These are phyloP conservation scores for Dolichotis patagonum DNA, from an alignment of 2,113 vertebrate species.

Conservation along the genomic window DNA sequence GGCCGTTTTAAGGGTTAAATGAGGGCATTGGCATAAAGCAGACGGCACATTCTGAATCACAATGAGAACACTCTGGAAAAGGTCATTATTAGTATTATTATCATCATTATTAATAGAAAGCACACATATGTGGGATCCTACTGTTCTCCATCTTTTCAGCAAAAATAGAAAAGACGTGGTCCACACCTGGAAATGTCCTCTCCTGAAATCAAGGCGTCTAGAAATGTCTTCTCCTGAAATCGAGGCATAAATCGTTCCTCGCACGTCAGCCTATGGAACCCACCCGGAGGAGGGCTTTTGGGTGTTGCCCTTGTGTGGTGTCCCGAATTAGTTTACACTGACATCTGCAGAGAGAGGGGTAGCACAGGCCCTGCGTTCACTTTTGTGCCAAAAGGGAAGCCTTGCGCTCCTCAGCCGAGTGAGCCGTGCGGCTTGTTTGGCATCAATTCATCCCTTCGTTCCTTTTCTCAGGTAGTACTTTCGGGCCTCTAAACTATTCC, in stretches of 20 bases:
- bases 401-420: accelerated
- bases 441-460: accelerated
- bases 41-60: not conserved
- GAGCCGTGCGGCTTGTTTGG: accelerated
- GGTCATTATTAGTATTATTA: not conserved
- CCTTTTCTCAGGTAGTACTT: not conserved
- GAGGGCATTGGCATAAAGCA: not conserved
- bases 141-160: not conserved
- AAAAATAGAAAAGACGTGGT: not conserved
- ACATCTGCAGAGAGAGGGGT: not conserved
- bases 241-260: not conserved
- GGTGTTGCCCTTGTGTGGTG: not conserved
- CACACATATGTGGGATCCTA: not conserved
- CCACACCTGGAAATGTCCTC: not conserved
- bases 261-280: not conserved
- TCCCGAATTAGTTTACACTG: not conserved
- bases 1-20: not conserved
- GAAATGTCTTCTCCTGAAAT: not conserved
- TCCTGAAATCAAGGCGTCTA: not conserved
- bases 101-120: too few relatives aligned
- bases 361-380: not conserved
- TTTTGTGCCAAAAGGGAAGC: not conserved
- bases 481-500: not conserved
- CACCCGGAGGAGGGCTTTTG: not conserved
- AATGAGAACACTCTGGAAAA: too few relatives aligned